Base-by-base conservation (phyloP, 2,113 vertebrate species). In the Anguilla rostrata region DNA sequence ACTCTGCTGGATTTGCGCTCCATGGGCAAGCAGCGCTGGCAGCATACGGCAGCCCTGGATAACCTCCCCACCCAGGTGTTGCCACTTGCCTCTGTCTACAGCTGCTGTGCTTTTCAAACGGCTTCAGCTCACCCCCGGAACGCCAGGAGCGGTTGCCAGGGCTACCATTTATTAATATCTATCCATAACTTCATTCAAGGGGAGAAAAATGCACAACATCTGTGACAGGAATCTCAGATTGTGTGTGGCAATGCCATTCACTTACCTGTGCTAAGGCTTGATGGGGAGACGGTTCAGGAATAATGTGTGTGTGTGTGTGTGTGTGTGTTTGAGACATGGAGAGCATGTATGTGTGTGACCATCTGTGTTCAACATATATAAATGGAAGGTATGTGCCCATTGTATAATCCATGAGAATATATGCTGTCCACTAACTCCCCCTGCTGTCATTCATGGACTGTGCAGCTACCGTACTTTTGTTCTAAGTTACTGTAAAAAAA, bases 161-260 rank as follows among this genome's bases (percentile, higher is more conserved):
- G 94, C 93, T 95, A 95, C 95, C 94, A 92, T 94, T 95, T 95
- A 95, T 95, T 94, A 94, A 94, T 94, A 94, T 91, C 93, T 92
- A 91, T 92, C 90, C 91, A 92, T 92, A 94, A 95, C 93, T 95
- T 94, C 94, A 75, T 75, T 75, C 71, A 75, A 29, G n/a, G 71
- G 26, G n/a, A 12, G 20, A 12, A 34, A 34, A 34, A 75, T 11
- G 26, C 1, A 75, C 7, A 75, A n/a, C 66, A 12, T 63, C 60
- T 66, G 60, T 75, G 71, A 75, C 20, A 75, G 71, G 26, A 75
- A 75, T 75, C 71, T 11, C 71, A 75, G 8, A 9, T 26, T 34
- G 1, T 29, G 26, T 26, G 1, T 12, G 26, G 5, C 22, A 1
- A n/a, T 5, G 71, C 9, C n/a, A 34, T 75, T 34, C 11, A 34